These are phyloP conservation scores for Mormyrops attenuatus DNA, from an alignment of 2,797 vertebrate genomes.

Conservation along the genomic window DNA sequence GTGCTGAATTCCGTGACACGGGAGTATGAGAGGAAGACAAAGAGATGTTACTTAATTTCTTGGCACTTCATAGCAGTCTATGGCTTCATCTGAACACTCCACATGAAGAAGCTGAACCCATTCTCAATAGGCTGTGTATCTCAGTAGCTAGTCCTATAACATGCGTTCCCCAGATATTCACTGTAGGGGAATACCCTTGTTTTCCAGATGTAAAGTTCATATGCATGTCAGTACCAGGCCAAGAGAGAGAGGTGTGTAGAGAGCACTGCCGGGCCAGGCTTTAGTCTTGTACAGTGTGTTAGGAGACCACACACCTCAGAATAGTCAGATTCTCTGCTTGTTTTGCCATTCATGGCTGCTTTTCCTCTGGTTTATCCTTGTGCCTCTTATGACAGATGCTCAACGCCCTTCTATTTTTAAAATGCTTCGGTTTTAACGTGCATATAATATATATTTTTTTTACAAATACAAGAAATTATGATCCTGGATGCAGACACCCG, in stretches of 20 bases:
- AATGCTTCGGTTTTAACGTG: background rate
- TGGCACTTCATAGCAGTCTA: constrained; percentile 68
- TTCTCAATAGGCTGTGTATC: constrained; percentile 47
- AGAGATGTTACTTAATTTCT: constrained; percentile 64
- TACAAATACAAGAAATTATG: background rate
- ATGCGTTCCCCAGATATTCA: background rate
- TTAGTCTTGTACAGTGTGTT: constrained; percentile 2
- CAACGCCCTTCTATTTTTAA: constrained; percentile 2
- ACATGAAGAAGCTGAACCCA: constrained; percentile 63
- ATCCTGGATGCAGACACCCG: background rate
- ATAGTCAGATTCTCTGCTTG: background rate
- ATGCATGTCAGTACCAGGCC: constrained; percentile 34
- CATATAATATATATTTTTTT: constrained; percentile 16
- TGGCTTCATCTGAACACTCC: constrained; percentile 60
- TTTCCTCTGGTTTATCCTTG: background rate
- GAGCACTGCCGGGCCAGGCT: background rate
- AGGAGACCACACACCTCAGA: background rate
- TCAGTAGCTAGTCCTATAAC: constrained; percentile 38
- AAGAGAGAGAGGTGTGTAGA: background rate
- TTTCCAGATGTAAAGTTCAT: constrained; percentile 29
- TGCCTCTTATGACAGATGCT: constrained; percentile 19
- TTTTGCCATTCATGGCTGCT: constrained; percentile 8
- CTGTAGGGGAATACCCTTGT: background rate
- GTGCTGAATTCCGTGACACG: constrained; percentile 75
- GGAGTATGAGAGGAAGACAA: constrained; percentile 68